phyloP scores from a whole-genome alignment of 2,888 invertebrate genomes.

The Lycophotia porphyrea region DNA sequence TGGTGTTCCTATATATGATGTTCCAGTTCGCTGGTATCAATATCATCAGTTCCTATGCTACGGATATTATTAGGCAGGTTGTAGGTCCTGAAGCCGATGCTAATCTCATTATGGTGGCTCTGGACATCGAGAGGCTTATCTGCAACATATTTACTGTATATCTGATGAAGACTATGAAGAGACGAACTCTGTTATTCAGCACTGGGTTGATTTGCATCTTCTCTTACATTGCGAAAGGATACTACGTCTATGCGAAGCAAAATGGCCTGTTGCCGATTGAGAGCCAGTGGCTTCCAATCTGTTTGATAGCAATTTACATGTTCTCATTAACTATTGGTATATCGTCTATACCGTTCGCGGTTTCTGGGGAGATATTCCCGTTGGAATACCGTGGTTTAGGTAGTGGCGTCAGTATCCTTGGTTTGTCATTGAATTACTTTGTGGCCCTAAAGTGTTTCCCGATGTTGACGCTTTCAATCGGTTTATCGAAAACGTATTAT shows the following conservation, averaged over 20 bases:
- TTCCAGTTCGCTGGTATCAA: conserved; percentile 93
- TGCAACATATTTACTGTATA: conserved; percentile 91
- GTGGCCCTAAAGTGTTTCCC: conserved; percentile 92
- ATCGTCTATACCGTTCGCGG: conserved; percentile 92
- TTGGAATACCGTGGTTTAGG: conserved; percentile 91
- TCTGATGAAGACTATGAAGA: conserved; percentile 90
- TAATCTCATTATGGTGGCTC: conserved; percentile 91
- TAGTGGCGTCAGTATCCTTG: conserved; percentile 91
- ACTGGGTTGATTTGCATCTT: conserved; percentile 91
- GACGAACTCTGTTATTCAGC: conserved; percentile 90
- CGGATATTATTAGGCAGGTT: conserved; percentile 90
- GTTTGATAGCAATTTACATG: conserved; percentile 89
- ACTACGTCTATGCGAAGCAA: conserved; percentile 82
- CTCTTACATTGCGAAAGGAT: conserved; percentile 90
- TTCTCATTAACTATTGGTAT: conserved; percentile 91
- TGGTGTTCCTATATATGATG: conserved; percentile 91
- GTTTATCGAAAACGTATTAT: conserved; percentile 90
- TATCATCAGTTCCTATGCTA: conserved; percentile 92
- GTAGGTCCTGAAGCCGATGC: conserved; percentile 91
- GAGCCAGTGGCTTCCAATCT: conserved; percentile 87
- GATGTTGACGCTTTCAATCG: conserved; percentile 86
- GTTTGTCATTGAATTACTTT: conserved; percentile 92
- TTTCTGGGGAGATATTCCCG: conserved; percentile 93
- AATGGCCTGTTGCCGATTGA: conserved; percentile 76
- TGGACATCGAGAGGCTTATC: conserved; percentile 91